phyloP scores from a whole-genome alignment of 2,888 invertebrate species.

The Plemyria rubiginata region DNA sequence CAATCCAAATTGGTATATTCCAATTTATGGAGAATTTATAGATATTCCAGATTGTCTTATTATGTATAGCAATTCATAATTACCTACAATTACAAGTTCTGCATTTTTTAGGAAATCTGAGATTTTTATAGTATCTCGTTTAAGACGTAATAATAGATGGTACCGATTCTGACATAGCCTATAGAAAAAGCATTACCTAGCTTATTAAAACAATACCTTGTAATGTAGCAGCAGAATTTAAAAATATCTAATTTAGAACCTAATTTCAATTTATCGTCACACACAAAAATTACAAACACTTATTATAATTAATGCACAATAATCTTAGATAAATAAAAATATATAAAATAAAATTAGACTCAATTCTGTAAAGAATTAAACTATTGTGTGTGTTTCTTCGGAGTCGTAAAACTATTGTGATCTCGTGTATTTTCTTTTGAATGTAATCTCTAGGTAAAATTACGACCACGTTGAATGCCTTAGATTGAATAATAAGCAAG shows the following conservation, averaged over 20 bases:
- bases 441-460: conserved; percentile 58
- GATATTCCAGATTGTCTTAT: not conserved
- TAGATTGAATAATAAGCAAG: conserved; percentile 5
- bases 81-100: not conserved
- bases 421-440: conserved; percentile 63
- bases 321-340: too few species aligned
- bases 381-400: conserved; percentile 58
- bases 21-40: not conserved
- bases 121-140: not conserved
- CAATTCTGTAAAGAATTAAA: conserved; percentile 68
- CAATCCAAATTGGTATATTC: not conserved
- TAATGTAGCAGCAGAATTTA: not conserved
- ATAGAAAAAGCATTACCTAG: not conserved
- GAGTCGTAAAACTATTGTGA: conserved; percentile 61
- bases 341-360: conserved; percentile 38
- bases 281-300: not conserved
- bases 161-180: not conserved
- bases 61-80: too few species aligned
- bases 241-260: not conserved
- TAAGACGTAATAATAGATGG: not conserved
- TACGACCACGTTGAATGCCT: conserved; percentile 60
- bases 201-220: not conserved
- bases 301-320: conserved; percentile 22
- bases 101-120: not conserved
- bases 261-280: not conserved